These are phyloP conservation scores for Dendroctonus ponderosae DNA, from an alignment of 1,140 invertebrate genomes.

Conservation along the genomic window DNA sequence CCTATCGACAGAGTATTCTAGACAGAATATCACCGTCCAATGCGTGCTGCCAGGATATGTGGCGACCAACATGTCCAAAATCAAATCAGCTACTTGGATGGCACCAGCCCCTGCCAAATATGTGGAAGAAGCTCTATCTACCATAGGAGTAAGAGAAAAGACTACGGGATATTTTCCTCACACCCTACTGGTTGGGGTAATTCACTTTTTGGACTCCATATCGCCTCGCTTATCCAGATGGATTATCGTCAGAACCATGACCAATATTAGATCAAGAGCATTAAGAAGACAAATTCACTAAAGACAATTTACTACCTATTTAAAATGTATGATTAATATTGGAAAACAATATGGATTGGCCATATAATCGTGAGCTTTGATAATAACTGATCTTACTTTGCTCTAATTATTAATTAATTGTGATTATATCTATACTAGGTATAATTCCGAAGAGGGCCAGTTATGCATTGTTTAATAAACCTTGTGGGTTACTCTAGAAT, in stretches of 20 bases:
- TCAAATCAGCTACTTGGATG: constrained; percentile 74
- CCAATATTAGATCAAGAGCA: constrained; percentile 58
- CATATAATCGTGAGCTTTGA: too few relatives aligned
- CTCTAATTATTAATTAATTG: too few relatives aligned
- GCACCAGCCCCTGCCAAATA: constrained; percentile 76
- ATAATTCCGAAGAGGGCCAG: too few relatives aligned
- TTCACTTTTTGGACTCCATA: constrained; percentile 54
- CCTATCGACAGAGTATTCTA: constrained; percentile 74
- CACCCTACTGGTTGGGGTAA: constrained; percentile 60
- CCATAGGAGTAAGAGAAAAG: constrained; percentile 69
- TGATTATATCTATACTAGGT: too few relatives aligned
- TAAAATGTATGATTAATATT: too few relatives aligned
- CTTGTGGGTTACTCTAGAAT: too few relatives aligned
- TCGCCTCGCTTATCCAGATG: constrained; percentile 57
- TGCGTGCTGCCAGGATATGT: constrained; percentile 86
- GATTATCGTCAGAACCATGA: constrained; percentile 61
- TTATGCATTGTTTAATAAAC: too few relatives aligned
- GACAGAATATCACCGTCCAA: constrained; percentile 79
- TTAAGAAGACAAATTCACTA: constrained; percentile 43
- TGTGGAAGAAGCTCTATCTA: constrained; percentile 73
- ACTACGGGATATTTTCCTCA: constrained; percentile 82
- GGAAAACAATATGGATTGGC: too few relatives aligned
- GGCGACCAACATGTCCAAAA: constrained; percentile 90
- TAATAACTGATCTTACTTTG: too few relatives aligned
- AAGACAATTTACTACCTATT: neutral